Evolutionary conservation across 2,888 invertebrate genomes (phyloP), one percentile per base, ranked within the genome.

Genomic region (Apomyelois bistriatella): DNA sequence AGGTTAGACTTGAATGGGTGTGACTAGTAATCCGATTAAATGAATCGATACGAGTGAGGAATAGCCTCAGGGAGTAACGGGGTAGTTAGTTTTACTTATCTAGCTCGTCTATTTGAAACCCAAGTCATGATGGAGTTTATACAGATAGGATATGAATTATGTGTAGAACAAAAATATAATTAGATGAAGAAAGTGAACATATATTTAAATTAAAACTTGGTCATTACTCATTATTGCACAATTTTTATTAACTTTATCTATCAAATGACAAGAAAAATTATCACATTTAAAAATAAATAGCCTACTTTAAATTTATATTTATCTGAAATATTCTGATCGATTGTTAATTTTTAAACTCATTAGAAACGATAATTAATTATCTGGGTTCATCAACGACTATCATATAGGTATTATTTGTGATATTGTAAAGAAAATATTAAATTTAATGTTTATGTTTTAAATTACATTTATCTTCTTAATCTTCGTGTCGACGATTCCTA

Each of bases 21-120:
- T 58, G 63, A 58, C 61, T 35, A 53, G 52, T 71, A 69, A 74
- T 72, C 68, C 62, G 69, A 75, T 76, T 68, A 70, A 62, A 60
- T 56, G 47, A 63, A 65, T 65, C 55, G 64, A 67, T 67, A 66
- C 16, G 28, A 41, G 38, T 30, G 32, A 30, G 38, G 36, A 38
- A 3, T 1, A 38, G 15, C 8, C 16, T 7, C 9, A 16, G 41
- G 16, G 22, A 52, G 52, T 52, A 43, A 43, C 36, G 13, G 13
- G 10, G 52, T 42, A 52, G 36, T 43, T 43, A 17, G 41, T 35
- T 30, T 6, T n/a, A 12, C 13, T 43, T 52, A 52, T 43, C 43
- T 37, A 17, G 3, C n/a, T 32, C 10, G 32, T 32, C 32, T 30
- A 46, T 28, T 1, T 38, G 38, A 38, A 38, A 15, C 32, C 16